phyloP scores from a whole-genome alignment of 1,140 invertebrate species.

The Aphis craccivora region DNA sequence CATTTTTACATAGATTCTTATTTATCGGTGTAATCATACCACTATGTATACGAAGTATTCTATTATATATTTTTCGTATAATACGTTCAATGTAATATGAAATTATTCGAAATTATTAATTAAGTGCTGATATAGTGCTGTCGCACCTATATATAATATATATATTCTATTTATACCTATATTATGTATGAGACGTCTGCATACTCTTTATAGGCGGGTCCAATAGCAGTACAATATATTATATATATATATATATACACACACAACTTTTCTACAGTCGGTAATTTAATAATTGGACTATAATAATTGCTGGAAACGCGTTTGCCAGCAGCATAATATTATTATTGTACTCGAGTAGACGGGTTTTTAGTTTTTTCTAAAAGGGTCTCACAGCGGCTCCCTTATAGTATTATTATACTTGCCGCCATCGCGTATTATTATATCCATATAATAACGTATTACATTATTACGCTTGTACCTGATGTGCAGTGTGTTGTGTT shows the following conservation, averaged over 20 bases:
- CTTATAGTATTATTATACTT: constrained; percentile 14
- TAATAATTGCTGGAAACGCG: not conserved
- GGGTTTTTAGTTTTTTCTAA: not conserved
- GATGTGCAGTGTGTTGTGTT: not conserved
- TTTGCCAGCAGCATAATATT: not conserved
- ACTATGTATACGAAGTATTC: not conserved
- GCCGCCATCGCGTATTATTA: not conserved
- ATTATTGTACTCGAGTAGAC: not conserved
- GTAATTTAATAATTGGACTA: not conserved
- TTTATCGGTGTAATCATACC: not conserved
- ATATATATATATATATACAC: not conserved
- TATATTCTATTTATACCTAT: not conserved
- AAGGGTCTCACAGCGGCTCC: not conserved
- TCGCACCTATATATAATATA: not conserved
- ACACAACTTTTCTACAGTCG: not conserved
- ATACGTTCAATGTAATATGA: not conserved
- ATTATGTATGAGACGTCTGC: not conserved
- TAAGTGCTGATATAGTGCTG: not conserved
- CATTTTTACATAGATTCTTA: not conserved
- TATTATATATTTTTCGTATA: not conserved
- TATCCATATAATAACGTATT: not conserved
- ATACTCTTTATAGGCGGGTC: not conserved
- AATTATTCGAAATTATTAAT: not conserved
- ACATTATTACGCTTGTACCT: not conserved
- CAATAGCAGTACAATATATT: not conserved